Evolutionary conservation across 2,888 invertebrate genomes (phyloP).

Genomic region (Cyaniris semiargus): DNA sequence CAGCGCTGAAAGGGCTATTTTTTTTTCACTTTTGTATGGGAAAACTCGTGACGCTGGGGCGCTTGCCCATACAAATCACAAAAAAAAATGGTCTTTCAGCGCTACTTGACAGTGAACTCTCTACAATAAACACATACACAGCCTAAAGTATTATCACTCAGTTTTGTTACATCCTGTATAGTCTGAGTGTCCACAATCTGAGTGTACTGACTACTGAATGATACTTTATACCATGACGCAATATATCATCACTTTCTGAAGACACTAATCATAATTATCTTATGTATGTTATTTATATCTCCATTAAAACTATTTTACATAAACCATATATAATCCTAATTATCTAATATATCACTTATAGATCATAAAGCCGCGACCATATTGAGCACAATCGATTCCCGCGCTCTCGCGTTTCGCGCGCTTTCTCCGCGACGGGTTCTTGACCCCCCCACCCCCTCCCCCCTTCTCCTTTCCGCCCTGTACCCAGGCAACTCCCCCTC

Average conservation of each 20-base stretch:
- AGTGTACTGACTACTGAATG: no score
- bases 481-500: background rate
- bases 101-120: no score
- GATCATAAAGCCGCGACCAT: slow-evolving; percentile 8
- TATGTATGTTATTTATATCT: background rate
- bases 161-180: no score
- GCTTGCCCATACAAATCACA: no score
- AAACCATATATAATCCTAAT: background rate
- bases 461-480: background rate
- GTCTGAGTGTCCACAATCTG: no score
- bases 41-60: no score
- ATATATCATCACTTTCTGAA: background rate
- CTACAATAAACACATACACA: no score
- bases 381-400: slow-evolving; percentile 31
- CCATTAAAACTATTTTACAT: slow-evolving; percentile 4
- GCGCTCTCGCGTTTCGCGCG: slow-evolving; percentile 26
- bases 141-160: no score
- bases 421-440: slow-evolving; percentile 12
- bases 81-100: no score
- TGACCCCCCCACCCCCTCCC: background rate
- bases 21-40: no score
- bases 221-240: no score
- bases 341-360: background rate
- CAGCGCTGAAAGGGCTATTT: no score
- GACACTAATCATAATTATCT: background rate